These are phyloP conservation scores for Linurgus olivaceus DNA, from an alignment of 2,797 vertebrate genomes.

Conservation along the genomic window DNA sequence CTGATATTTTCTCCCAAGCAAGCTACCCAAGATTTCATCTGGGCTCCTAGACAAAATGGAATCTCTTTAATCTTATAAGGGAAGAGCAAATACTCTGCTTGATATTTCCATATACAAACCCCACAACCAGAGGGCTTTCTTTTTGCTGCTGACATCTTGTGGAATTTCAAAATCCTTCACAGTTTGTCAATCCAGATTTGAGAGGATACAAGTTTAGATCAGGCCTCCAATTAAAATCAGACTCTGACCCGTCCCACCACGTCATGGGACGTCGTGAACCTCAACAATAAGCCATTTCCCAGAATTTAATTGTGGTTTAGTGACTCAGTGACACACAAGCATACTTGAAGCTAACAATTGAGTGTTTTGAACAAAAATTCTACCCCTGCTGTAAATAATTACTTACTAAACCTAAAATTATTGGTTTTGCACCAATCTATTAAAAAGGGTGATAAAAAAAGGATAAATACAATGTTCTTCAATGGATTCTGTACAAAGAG, in stretches of 20 bases:
- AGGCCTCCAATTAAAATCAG: constrained; percentile 6
- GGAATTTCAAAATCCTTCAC: neutral
- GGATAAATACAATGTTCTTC: neutral
- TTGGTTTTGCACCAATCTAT: neutral
- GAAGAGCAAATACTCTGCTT: neutral
- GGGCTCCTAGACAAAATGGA: neutral
- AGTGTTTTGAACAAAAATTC: neutral
- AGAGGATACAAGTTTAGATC: neutral
- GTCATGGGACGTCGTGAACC: neutral
- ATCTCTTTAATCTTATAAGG: neutral
- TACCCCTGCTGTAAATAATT: constrained; percentile 24
- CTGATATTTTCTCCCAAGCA: neutral
- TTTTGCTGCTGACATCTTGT: constrained; percentile 50
- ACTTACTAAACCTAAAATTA: constrained; percentile 32
- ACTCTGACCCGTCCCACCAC: neutral
- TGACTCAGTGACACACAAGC: constrained; percentile 57
- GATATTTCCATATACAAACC: neutral
- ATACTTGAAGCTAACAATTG: constrained; percentile 44
- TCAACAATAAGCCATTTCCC: constrained; percentile 50
- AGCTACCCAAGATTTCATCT: neutral
- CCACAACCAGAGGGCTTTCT: neutral
- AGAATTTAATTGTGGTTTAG: constrained; percentile 49
- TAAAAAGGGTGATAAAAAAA: neutral
- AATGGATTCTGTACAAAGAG: neutral
- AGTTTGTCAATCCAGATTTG: neutral